Conservation (phyloP, 37 sponge, comb jelly and placozoan genomes). For the Lycopodina hypogea region DNA sequence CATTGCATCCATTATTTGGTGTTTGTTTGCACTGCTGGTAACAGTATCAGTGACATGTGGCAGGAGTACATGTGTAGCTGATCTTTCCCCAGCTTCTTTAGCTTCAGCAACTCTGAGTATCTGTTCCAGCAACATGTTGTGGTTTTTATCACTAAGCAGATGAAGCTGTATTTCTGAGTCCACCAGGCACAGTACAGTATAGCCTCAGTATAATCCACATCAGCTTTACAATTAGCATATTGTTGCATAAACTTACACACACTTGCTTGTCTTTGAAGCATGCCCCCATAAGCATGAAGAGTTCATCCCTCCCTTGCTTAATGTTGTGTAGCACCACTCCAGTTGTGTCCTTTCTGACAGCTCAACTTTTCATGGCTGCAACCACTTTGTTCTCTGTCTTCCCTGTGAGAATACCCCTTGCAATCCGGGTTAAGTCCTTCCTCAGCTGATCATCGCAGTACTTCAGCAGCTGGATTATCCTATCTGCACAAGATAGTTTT, state of each 20-base stretch:
- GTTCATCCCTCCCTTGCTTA: slow-evolving; percentile 46
- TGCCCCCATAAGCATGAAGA: slow-evolving; percentile 34
- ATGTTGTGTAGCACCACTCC: slow-evolving; percentile 40
- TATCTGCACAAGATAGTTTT: slow-evolving; percentile 9
- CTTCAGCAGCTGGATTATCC: slow-evolving; percentile 36
- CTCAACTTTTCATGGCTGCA: slow-evolving; percentile 19
- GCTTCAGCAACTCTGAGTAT: no score
- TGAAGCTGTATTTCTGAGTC: slow-evolving; percentile 43
- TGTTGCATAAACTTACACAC: slow-evolving; percentile 28
- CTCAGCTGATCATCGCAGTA: slow-evolving; percentile 43
- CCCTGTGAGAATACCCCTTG: slow-evolving; percentile 16
- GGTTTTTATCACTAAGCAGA: slow-evolving; percentile 37
- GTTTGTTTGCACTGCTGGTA: slow-evolving; percentile 22
- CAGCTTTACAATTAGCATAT: slow-evolving; percentile 12
- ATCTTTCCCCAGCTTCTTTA: slow-evolving; percentile 32
- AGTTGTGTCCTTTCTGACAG: slow-evolving; percentile 32
- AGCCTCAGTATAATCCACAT: no score
- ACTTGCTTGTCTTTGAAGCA: slow-evolving; percentile 23
- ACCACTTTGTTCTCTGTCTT: slow-evolving; percentile 16
- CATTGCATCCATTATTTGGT: slow-evolving; percentile 16
- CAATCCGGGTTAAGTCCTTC: slow-evolving; percentile 38
- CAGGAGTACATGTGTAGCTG: slow-evolving; percentile 32
- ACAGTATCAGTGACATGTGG: slow-evolving; percentile 34
- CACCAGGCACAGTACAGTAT: slow-evolving; percentile 37
- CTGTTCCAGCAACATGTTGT: slow-evolving; percentile 39